Conservation (phyloP, 64 coral and sea anemone genomes). For the Porites lutea region DNA sequence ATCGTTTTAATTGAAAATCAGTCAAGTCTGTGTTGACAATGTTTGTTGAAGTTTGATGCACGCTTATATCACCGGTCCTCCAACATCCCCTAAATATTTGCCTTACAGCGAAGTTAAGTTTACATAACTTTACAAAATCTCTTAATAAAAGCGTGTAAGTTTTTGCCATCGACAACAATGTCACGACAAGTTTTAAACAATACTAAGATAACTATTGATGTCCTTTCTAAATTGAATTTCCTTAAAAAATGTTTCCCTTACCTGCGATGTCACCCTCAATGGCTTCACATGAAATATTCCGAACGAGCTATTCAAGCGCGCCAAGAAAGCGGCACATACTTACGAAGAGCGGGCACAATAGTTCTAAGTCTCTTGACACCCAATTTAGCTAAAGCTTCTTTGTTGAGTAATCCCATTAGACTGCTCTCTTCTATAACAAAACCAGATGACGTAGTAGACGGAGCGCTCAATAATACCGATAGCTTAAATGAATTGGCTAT, state of each 20-base stretch:
- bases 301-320: background rate
- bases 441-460: background rate
- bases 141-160: no score
- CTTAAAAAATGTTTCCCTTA: background rate
- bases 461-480: background rate
- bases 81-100: no score
- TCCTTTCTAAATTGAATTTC: background rate
- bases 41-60: no score
- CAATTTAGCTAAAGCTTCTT: slow-evolving; percentile 33
- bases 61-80: no score
- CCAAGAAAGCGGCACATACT: background rate
- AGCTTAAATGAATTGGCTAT: background rate
- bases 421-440: background rate
- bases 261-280: background rate
- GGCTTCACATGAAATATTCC: background rate
- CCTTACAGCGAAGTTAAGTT: no score
- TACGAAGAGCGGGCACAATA: background rate
- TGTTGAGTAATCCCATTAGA: slow-evolving; percentile 25
- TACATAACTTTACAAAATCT: no score
- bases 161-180: no score
- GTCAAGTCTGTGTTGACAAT: no score
- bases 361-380: slow-evolving; percentile 1
- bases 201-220: no score
- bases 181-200: no score
- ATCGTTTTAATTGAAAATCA: no score